These are phyloP conservation scores for Tupiocoris notatus DNA, from an alignment of 2,888 invertebrate genomes.

Conservation along the genomic window DNA sequence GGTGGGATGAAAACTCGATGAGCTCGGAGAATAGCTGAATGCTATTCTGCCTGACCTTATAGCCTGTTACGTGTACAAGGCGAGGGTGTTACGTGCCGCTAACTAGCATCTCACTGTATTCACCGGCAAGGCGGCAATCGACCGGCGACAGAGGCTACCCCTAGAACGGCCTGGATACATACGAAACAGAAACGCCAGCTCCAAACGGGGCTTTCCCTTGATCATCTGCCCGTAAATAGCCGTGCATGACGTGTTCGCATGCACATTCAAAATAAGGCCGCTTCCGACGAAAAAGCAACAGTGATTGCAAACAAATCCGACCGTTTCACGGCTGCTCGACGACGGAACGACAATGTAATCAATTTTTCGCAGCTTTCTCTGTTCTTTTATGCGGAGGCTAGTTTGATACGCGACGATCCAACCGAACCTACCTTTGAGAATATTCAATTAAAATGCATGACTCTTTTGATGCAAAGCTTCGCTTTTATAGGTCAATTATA, in stretches of 20 bases:
- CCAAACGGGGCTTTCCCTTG: neutral
- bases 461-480: no score
- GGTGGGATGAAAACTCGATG: neutral
- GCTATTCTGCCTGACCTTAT: constrained; percentile 5
- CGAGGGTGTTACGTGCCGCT: constrained; percentile 24
- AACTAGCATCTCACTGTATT: constrained; percentile 14
- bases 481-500: no score
- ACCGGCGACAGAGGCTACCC: neutral
- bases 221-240: constrained; percentile 22
- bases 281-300: neutral
- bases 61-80: constrained; percentile 16
- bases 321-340: no score
- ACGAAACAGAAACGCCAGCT: constrained; percentile 9
- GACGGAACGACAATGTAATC: no score
- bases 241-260: constrained; percentile 9
- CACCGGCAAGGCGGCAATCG: constrained; percentile 6
- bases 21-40: neutral
- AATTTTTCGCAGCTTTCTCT: no score
- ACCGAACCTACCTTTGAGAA: no score
- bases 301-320: neutral
- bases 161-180: constrained; percentile 4
- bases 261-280: neutral
- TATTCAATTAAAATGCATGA: no score
- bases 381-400: no score
- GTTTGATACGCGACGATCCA: no score